phyloP scores from a whole-genome alignment of 2,797 vertebrate species.

The Ptychadena robeensis region DNA sequence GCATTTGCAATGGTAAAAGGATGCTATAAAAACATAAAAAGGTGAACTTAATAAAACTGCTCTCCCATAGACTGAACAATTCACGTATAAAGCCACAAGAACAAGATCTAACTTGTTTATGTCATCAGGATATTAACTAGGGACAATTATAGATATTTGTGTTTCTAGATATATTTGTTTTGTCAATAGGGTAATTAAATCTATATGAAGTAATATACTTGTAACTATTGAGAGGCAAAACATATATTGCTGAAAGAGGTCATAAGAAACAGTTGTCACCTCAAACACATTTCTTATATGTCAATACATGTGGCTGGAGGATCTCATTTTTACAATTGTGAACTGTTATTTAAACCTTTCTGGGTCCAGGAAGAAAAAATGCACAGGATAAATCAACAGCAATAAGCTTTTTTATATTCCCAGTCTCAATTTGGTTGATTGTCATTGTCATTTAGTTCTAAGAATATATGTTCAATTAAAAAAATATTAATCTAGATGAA shows the following conservation, averaged over 20 bases:
- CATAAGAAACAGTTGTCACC: too few species aligned
- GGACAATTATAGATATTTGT: slow-evolving; percentile 24
- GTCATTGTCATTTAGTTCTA: neutral
- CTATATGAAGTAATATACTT: slow-evolving; percentile 36
- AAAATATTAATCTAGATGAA: neutral
- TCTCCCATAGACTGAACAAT: slow-evolving; percentile 15
- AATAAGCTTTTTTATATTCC: too few species aligned
- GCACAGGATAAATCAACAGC: too few species aligned
- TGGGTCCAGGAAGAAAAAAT: neutral
- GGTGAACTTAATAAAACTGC: slow-evolving; percentile 40
- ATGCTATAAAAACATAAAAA: slow-evolving; percentile 43
- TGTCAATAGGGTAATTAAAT: slow-evolving; percentile 38
- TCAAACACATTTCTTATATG: too few species aligned
- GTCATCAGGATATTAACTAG: slow-evolving; percentile 44
- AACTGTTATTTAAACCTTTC: too few species aligned
- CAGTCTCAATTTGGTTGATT: too few species aligned
- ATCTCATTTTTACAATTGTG: too few species aligned
- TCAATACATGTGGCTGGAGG: too few species aligned
- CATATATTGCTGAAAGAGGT: too few species aligned
- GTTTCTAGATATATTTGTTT: slow-evolving; percentile 37
- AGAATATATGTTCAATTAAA: neutral
- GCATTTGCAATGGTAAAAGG: slow-evolving; percentile 45
- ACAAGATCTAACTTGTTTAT: slow-evolving; percentile 32
- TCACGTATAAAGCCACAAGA: slow-evolving; percentile 47
- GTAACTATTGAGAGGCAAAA: slow-evolving; percentile 2